phyloP scores from a whole-genome alignment of 2,888 invertebrate genomes.

The Hydrotaea cyrtoneurina region DNA sequence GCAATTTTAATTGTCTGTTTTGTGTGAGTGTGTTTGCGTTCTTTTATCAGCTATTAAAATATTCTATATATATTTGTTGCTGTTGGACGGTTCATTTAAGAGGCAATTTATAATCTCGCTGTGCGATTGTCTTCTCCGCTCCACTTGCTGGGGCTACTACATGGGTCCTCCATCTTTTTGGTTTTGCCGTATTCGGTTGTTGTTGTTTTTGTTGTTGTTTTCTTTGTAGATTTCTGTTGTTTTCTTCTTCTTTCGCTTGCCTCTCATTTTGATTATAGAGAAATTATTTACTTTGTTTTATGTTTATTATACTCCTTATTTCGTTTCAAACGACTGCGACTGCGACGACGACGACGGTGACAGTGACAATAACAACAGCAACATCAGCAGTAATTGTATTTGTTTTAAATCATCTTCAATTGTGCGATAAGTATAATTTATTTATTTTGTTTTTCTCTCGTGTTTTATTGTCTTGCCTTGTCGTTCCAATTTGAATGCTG shows the following conservation, averaged over 20 bases:
- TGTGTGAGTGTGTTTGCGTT: neutral
- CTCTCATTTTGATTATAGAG: slow-evolving; percentile 12
- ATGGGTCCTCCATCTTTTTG: neutral
- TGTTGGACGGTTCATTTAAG: slow-evolving; percentile 22
- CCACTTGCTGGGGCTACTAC: neutral
- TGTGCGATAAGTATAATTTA: slow-evolving; percentile 42
- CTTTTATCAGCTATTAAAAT: slow-evolving; percentile 20
- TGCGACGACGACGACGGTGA: neutral
- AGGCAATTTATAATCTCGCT: slow-evolving; percentile 30
- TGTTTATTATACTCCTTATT: neutral
- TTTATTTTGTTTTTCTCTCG: slow-evolving; percentile 16
- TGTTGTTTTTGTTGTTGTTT: neutral
- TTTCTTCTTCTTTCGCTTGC: too few species aligned
- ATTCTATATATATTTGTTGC: neutral
- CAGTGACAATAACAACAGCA: neutral
- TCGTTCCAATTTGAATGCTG: neutral
- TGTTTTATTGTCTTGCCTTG: neutral
- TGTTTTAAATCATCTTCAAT: slow-evolving; percentile 42
- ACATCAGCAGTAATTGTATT: slow-evolving; percentile 16
- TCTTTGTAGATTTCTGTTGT: too few species aligned
- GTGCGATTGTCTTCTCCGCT: slow-evolving; percentile 7
- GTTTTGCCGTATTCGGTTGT: neutral
- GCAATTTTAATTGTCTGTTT: slow-evolving; percentile 31
- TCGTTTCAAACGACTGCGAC: neutral
- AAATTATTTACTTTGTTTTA: slow-evolving; percentile 6